These are phyloP conservation scores for Anableps anableps DNA, from an alignment of 2,797 vertebrate genomes.

Conservation along the genomic window DNA sequence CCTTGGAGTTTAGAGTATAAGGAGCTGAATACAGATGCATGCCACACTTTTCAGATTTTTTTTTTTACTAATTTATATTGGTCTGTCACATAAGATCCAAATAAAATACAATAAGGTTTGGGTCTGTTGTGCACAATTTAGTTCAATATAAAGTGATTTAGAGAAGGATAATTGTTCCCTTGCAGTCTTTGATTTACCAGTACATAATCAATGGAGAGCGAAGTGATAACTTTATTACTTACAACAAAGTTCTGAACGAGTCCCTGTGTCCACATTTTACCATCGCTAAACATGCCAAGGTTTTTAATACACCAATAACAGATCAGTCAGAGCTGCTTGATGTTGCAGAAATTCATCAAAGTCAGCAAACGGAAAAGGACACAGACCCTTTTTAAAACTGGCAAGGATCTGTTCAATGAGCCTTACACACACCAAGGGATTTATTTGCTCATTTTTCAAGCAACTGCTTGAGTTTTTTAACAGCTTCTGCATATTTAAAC, in stretches of 20 bases:
- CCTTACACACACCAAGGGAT: constrained; percentile 58
- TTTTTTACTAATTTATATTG: background rate
- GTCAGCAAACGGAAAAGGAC: constrained; percentile 73
- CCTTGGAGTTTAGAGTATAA: background rate
- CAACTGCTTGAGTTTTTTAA: constrained; percentile 35
- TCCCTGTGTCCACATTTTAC: constrained; percentile 24
- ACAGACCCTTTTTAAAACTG: constrained; percentile 54
- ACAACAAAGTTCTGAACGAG: background rate
- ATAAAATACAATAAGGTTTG: background rate
- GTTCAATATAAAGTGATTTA: too few relatives aligned
- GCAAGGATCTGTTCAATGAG: constrained; percentile 73
- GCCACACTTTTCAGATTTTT: background rate
- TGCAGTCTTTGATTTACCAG: background rate
- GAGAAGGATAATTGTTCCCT: too few relatives aligned
- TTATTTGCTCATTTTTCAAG: constrained; percentile 61
- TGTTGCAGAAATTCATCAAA: constrained; percentile 74
- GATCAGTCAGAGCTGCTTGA: constrained; percentile 68
- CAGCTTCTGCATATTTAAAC: constrained; percentile 36
- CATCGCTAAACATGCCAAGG: constrained; percentile 34
- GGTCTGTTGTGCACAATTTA: too few relatives aligned
- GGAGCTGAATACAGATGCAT: background rate
- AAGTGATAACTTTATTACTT: background rate
- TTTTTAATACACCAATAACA: constrained; percentile 68
- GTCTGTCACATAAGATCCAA: background rate
- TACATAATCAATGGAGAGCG: background rate